Evolutionary conservation across 2,113 vertebrate genomes (phyloP).

Genomic region (Corydoras maculifer): DNA sequence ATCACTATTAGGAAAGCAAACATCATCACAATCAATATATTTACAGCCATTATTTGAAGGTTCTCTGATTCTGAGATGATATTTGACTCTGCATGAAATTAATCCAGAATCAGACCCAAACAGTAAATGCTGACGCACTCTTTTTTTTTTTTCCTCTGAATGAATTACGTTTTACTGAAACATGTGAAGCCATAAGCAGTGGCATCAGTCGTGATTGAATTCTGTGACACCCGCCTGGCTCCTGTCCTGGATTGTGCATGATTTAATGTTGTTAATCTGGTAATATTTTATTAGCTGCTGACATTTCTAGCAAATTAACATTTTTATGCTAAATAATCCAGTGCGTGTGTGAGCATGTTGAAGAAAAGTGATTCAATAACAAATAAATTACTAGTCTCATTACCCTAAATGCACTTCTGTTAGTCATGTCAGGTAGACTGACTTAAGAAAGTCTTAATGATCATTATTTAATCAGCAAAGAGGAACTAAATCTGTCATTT

Average conservation of each 20-base stretch:
- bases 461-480: background rate
- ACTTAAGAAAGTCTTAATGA: background rate
- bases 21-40: no score
- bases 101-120: background rate
- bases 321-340: slow-evolving; percentile 1
- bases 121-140: background rate
- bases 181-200: background rate
- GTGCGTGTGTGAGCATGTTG: background rate
- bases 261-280: background rate
- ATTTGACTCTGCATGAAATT: no score
- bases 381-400: background rate
- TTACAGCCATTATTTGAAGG: no score
- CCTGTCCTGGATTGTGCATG: background rate
- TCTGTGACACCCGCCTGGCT: background rate
- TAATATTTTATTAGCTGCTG: slow-evolving; percentile 4
- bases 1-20: no score
- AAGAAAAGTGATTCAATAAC: background rate
- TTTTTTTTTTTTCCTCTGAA: background rate
- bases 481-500: background rate
- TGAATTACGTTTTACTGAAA: no score
- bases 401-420: background rate
- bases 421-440: background rate
- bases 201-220: slow-evolving; percentile 14
- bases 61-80: no score
- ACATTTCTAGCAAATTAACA: slow-evolving; percentile 16